Percentiles rank a stretch among this genome's conserved stretches.
Evolutionary conservation across 2,797 vertebrate species (phyloP).

Genomic region (Telmatherina bonti): DNA sequence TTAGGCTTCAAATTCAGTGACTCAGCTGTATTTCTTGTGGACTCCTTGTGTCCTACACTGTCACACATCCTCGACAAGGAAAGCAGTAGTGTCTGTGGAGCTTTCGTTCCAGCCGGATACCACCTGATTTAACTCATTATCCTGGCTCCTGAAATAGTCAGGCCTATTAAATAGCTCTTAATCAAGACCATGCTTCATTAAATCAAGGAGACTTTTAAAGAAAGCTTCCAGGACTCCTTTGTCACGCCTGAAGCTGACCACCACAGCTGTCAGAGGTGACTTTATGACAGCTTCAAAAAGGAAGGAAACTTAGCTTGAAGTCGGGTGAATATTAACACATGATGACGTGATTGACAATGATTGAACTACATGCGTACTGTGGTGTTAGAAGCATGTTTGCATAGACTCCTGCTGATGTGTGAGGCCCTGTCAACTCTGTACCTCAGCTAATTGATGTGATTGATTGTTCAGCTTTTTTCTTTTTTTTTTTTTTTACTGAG

Average conservation of each 20-base stretch:
- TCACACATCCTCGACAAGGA: slow-evolving; percentile 31
- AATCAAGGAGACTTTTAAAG: slow-evolving; percentile 68
- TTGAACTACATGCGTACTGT: slow-evolving; percentile 12
- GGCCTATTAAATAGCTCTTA: slow-evolving; percentile 74
- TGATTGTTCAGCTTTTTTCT: slow-evolving; percentile 2
- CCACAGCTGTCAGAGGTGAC: slow-evolving; percentile 2
- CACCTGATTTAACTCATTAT: slow-evolving; percentile 78
- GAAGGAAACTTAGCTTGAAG: slow-evolving; percentile 9
- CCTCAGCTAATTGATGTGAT: slow-evolving; percentile 16
- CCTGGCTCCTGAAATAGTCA: slow-evolving; percentile 73
- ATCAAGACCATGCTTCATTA: slow-evolving; percentile 74
- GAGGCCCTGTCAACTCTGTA: background rate
- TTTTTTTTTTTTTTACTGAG: background rate
- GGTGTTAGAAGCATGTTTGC: background rate
- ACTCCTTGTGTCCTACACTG: slow-evolving; percentile 6
- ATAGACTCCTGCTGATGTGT: slow-evolving; percentile 18
- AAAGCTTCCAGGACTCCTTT: slow-evolving; percentile 38
- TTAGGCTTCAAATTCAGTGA: background rate
- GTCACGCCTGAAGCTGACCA: slow-evolving; percentile 44
- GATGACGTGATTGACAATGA: slow-evolving; percentile 8
- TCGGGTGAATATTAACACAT: slow-evolving; percentile 4
- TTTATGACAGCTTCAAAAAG: slow-evolving; percentile 21
- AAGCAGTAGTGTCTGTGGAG: slow-evolving; percentile 46
- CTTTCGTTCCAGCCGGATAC: slow-evolving; percentile 65
- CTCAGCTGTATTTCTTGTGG: background rate